Evolutionary conservation across 2,113 vertebrate genomes (phyloP).

Genomic region (Callipepla californica): DNA sequence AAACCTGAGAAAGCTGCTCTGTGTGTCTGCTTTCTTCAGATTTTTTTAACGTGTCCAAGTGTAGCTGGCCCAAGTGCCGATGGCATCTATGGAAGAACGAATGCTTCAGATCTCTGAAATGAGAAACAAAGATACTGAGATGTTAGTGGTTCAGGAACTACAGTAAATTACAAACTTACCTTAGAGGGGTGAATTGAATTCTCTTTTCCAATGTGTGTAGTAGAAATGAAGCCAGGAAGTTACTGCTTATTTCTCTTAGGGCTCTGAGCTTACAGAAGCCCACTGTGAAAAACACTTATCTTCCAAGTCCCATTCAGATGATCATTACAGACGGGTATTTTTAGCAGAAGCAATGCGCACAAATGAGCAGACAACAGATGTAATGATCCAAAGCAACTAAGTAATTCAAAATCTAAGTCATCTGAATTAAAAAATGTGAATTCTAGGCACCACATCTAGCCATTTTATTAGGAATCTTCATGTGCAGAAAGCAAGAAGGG

Average conservation of each 20-base stretch:
- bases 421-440: background rate
- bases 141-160: background rate
- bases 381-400: background rate
- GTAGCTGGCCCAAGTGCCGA: background rate
- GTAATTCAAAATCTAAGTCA: background rate
- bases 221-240: background rate
- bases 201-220: background rate
- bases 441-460: background rate
- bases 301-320: background rate
- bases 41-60: background rate
- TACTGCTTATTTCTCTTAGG: background rate
- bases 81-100: background rate
- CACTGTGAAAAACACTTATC: background rate
- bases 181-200: background rate
- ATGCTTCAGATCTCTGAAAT: conserved; percentile 23
- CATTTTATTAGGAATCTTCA: background rate
- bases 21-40: background rate
- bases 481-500: background rate
- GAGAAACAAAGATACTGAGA: background rate
- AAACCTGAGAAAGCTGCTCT: background rate
- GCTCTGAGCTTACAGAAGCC: background rate
- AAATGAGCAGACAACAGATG: background rate
- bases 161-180: background rate
- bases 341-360: background rate
- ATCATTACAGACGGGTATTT: background rate